Evolutionary conservation across 1,140 invertebrate species (phyloP).

Genomic region (Cotesia glomerata): DNA sequence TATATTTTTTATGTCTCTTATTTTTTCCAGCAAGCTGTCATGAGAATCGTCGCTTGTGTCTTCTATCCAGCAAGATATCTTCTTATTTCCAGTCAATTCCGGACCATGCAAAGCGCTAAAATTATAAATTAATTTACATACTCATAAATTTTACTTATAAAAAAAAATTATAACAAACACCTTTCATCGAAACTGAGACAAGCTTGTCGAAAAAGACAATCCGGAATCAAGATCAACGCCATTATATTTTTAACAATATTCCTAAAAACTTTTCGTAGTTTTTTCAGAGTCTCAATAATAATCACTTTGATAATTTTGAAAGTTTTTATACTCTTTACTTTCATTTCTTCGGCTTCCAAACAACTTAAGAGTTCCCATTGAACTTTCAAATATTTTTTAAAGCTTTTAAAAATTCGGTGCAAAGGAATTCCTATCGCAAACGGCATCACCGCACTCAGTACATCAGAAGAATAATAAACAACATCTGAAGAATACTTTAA

Average conservation of each 20-base stretch:
- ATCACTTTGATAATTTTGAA: constrained; percentile 8
- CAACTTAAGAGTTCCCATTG: neutral
- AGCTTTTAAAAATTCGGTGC: neutral
- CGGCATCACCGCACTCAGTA: constrained; percentile 30
- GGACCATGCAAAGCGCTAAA: constrained; percentile 45
- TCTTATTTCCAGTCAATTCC: constrained; percentile 43
- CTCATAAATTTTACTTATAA: no score
- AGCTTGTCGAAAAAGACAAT: constrained; percentile 38
- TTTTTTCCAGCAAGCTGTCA: constrained; percentile 41
- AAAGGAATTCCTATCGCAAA: constrained; percentile 10
- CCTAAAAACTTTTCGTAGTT: neutral
- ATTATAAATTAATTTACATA: neutral
- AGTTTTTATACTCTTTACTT: neutral
- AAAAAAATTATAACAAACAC: no score
- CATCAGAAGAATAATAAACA: constrained; percentile 24
- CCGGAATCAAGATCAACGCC: constrained; percentile 31
- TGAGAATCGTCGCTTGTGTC: constrained; percentile 22
- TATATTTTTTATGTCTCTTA: constrained; percentile 43
- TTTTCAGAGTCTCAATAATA: neutral
- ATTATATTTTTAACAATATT: neutral
- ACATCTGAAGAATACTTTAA: neutral
- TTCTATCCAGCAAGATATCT: constrained; percentile 46
- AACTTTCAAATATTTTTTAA: neutral
- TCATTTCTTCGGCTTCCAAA: neutral
- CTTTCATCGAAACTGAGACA: constrained; percentile 40